Percentiles rank a stretch among this genome's conserved stretches.
phyloP scores from a whole-genome alignment of 2,888 invertebrate genomes.

The Drepana falcataria region DNA sequence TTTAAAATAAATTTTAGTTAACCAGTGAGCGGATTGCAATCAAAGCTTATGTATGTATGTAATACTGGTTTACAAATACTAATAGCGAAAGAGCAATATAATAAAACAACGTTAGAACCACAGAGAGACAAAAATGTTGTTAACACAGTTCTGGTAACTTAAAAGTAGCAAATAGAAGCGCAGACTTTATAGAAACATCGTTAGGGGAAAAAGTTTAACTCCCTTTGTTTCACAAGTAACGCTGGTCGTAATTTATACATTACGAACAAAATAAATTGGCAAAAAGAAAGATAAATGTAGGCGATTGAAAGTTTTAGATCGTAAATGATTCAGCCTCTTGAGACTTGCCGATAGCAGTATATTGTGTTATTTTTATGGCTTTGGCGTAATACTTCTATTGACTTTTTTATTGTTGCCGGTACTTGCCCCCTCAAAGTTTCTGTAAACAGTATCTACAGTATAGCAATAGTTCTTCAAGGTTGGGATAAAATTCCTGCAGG shows the following conservation, averaged over 20 bases:
- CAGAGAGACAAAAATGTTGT: not conserved
- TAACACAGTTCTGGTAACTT: not conserved
- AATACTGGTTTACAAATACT: too few species aligned
- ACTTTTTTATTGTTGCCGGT: too few species aligned
- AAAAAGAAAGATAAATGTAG: slow-evolving; percentile 17
- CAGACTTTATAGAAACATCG: not conserved
- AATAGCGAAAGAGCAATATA: too few species aligned
- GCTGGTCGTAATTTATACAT: not conserved
- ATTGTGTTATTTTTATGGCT: too few species aligned
- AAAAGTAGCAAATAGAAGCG: not conserved
- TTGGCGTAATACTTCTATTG: too few species aligned
- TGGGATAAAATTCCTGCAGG: too few species aligned
- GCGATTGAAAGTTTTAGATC: slow-evolving; percentile 14
- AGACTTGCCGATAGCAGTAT: slow-evolving; percentile 1
- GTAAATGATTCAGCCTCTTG: slow-evolving; percentile 29
- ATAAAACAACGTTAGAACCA: not conserved
- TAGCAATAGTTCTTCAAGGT: too few species aligned
- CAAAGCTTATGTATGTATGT: too few species aligned
- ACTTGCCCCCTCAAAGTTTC: too few species aligned
- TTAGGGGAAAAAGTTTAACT: not conserved
- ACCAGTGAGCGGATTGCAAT: too few species aligned
- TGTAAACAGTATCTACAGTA: too few species aligned
- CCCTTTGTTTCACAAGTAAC: slow-evolving; percentile 1
- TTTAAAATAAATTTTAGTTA: too few species aligned
- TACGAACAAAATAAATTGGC: slow-evolving; percentile 19